A percentile compares a stretch with the other conserved stretches of the same genome.
Evolutionary conservation across 30 jellyfish, hydroid and myxozoan species (phyloP).

Genomic region (Turritopsis rubra): DNA sequence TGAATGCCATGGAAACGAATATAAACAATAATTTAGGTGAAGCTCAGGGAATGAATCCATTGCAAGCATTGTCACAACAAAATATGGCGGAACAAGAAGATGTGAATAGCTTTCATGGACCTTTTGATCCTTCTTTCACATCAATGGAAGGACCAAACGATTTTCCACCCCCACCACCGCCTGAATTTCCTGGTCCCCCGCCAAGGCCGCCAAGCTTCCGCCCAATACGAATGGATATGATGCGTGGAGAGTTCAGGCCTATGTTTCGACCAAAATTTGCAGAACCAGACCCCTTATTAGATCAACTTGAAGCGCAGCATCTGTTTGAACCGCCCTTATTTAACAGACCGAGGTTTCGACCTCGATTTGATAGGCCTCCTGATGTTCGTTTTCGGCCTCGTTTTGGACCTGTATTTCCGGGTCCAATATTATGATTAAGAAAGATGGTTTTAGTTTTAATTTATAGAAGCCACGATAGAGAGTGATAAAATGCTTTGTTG

Average conservation of each 20-base stretch:
- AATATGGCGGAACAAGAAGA: not conserved
- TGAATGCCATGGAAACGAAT: not conserved
- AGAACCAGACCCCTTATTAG: slow-evolving; percentile 35
- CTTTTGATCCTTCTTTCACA: not conserved
- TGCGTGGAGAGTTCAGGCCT: not conserved
- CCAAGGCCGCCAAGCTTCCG: slow-evolving; percentile 23
- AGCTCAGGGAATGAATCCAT: not conserved
- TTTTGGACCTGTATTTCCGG: not conserved
- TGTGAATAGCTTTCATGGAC: not conserved
- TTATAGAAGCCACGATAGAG: not conserved
- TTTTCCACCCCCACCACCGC: slow-evolving; percentile 12
- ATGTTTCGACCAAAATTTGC: slow-evolving; percentile 14
- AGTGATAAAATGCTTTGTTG: not conserved
- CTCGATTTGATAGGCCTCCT: slow-evolving; percentile 15
- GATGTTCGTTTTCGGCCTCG: slow-evolving; percentile 32
- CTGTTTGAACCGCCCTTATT: slow-evolving; percentile 1
- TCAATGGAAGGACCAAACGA: not conserved
- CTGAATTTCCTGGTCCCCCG: slow-evolving; percentile 39
- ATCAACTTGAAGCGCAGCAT: slow-evolving; percentile 12
- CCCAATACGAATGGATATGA: slow-evolving; percentile 2
- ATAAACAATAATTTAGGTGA: not conserved
- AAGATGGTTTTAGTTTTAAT: not conserved
- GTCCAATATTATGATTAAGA: not conserved
- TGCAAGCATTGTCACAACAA: not conserved
- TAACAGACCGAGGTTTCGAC: slow-evolving; percentile 27